Evolutionary conservation across 2,888 invertebrate genomes (phyloP).

Genomic region (Epirrhoe alternata): DNA sequence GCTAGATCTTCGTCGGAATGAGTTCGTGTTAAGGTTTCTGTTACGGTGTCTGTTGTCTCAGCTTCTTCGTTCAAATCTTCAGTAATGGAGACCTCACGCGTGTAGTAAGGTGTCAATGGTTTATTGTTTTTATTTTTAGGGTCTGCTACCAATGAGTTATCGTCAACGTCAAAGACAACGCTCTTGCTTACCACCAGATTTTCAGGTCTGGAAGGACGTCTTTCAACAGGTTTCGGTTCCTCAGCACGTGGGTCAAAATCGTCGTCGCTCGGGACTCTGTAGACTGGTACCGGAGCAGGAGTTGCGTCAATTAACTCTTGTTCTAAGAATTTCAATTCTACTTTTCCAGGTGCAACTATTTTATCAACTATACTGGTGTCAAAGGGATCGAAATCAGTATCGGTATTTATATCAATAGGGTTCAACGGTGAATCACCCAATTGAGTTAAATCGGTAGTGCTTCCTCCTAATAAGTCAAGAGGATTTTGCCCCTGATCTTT

Average conservation of each 20-base stretch:
- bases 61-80: constrained; percentile 79
- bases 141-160: constrained; percentile 79
- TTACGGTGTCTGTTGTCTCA: constrained; percentile 89
- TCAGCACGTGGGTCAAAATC: constrained; percentile 93
- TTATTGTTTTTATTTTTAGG: constrained; percentile 87
- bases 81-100: constrained; percentile 86
- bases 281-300: constrained; percentile 51
- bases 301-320: constrained; percentile 88
- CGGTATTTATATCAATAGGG: constrained; percentile 84
- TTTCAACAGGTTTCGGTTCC: constrained; percentile 77
- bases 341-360: constrained; percentile 90
- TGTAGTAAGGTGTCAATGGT: constrained; percentile 93
- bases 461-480: constrained; percentile 90
- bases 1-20: constrained; percentile 88
- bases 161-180: constrained; percentile 82
- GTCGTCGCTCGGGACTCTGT: constrained; percentile 88
- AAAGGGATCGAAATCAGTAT: constrained; percentile 91
- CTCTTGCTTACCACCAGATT: constrained; percentile 81
- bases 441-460: constrained; percentile 90
- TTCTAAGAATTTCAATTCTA: constrained; percentile 92
- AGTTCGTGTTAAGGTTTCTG: constrained; percentile 83
- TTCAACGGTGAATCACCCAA: constrained; percentile 88
- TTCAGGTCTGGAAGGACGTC: constrained; percentile 88
- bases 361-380: constrained; percentile 92
- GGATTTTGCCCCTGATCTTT: constrained; percentile 74